phyloP scores from a whole-genome alignment of 1,140 invertebrate species.

The Bathynomus jamesi region DNA sequence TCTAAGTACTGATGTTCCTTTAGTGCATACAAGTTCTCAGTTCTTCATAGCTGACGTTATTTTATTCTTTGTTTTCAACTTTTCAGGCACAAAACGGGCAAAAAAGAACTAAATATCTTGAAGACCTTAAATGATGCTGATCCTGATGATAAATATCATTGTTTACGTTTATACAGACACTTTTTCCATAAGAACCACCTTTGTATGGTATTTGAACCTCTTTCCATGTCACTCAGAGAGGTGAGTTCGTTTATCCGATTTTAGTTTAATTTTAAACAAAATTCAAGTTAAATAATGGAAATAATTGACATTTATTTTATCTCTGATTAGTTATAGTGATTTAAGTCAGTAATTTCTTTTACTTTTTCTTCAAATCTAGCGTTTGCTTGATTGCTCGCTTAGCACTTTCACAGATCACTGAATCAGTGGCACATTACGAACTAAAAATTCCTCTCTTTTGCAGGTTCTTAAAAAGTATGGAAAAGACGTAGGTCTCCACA shows the following conservation, averaged over 20 bases:
- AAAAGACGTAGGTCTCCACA: conserved; percentile 57
- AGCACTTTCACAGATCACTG: too few species aligned
- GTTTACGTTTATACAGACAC: conserved; percentile 74
- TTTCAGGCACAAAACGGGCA: conserved; percentile 90
- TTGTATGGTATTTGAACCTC: conserved; percentile 96
- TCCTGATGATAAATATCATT: conserved; percentile 95
- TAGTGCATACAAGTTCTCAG: background rate
- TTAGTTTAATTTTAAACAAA: too few species aligned
- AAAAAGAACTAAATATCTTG: conserved; percentile 92
- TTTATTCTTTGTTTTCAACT: conserved; percentile 7
- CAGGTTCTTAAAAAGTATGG: conserved; percentile 60
- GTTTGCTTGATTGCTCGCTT: too few species aligned
- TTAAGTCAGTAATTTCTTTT: background rate
- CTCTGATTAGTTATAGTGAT: background rate
- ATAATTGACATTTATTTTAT: background rate
- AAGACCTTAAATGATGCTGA: conserved; percentile 94
- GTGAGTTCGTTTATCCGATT: conserved; percentile 42
- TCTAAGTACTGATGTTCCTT: background rate
- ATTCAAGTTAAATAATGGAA: background rate
- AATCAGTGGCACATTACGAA: too few species aligned
- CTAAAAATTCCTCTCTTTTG: background rate
- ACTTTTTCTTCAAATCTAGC: too few species aligned
- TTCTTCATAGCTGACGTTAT: background rate
- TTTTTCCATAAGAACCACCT: conserved; percentile 90
- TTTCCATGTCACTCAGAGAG: conserved; percentile 86